Percentiles rank a stretch among this genome's conserved stretches.
Evolutionary conservation across 2,888 invertebrate species (phyloP).

Genomic region (Agrilus cyanescens): DNA sequence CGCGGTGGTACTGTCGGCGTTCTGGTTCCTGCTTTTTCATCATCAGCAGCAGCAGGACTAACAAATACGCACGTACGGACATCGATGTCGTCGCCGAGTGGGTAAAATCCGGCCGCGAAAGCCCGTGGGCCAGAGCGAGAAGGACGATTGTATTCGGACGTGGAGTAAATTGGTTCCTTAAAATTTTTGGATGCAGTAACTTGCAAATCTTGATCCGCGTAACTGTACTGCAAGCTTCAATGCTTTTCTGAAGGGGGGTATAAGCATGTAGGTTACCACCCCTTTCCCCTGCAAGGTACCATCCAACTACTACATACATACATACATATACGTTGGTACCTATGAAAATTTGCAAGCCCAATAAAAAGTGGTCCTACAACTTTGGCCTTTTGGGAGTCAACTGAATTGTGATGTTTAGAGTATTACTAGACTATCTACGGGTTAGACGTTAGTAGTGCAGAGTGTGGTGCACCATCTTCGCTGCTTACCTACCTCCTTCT

Average conservation of each 20-base stretch:
- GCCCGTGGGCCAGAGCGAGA: conserved; percentile 9
- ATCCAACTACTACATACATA: no score
- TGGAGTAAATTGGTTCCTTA: conserved; percentile 16
- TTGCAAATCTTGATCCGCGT: conserved; percentile 34
- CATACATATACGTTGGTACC: conserved; percentile 34
- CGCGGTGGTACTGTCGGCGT: no score
- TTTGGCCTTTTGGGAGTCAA: conserved; percentile 38
- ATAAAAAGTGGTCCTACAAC: conserved; percentile 52
- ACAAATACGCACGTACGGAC: no score
- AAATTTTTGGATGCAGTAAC: conserved; percentile 20
- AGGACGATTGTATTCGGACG: conserved; percentile 9
- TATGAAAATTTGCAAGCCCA: conserved; percentile 48
- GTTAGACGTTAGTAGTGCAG: conserved; percentile 31
- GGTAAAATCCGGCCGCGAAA: no score
- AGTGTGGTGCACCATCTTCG: conserved; percentile 18
- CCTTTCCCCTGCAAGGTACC: conserved; percentile 25
- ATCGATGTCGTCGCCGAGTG: no score
- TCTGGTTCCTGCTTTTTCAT: no score
- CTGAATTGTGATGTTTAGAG: conserved; percentile 35
- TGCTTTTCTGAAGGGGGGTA: conserved; percentile 24
- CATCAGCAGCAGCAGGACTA: no score
- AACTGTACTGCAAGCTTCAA: conserved; percentile 30
- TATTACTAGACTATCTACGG: conserved; percentile 37
- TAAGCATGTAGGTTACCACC: conserved; percentile 23
- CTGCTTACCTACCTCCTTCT: no score